A percentile compares a stretch with the other conserved stretches of the same genome.
phyloP scores from a whole-genome alignment of 2,888 invertebrate species.

The Idaea dimidiata region DNA sequence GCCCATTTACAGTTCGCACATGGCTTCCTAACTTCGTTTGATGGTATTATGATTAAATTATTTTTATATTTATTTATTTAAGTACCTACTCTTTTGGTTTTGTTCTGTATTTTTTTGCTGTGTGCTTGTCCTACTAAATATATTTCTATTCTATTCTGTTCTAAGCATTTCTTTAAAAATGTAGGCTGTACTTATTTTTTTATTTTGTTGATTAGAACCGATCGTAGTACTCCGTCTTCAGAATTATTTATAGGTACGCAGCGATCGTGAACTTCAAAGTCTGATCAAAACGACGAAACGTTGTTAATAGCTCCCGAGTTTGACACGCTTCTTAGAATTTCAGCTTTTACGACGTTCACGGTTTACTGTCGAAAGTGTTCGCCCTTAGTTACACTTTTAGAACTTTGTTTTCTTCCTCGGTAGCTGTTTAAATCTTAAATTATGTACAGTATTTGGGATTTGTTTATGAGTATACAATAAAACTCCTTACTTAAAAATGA shows the following conservation, averaged over 20 bases:
- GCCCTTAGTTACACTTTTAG: background rate
- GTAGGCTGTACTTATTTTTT: no score
- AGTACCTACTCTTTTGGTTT: no score
- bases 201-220: no score
- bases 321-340: background rate
- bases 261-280: background rate
- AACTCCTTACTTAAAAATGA: background rate
- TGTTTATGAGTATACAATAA: background rate
- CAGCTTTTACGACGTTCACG: background rate
- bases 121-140: no score
- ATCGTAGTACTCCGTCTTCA: background rate
- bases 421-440: background rate
- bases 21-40: no score
- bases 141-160: no score
- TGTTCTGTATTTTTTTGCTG: no score
- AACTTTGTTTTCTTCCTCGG: background rate
- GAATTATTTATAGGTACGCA: background rate
- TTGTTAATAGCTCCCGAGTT: background rate
- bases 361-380: background rate
- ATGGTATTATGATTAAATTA: no score
- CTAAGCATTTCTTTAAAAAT: no score
- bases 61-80: no score
- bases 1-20: no score
- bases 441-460: background rate
- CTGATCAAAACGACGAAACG: background rate